Conservation (phyloP, 2,797 vertebrate genomes). For the Rhodeus uyekii region DNA sequence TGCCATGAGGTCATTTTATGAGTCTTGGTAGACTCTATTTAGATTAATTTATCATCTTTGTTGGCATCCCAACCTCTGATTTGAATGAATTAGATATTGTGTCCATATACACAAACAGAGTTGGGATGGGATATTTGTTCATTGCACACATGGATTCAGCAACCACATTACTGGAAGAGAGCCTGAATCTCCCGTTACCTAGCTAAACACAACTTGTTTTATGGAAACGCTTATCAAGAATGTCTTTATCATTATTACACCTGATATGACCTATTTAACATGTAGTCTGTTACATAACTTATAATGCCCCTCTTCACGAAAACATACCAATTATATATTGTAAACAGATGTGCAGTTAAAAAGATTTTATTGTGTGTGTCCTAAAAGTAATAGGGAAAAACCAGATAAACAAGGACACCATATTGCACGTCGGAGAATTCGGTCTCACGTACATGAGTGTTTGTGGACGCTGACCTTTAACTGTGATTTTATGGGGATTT, state of each 20-base stretch:
- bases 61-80: background rate
- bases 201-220: conserved; percentile 15
- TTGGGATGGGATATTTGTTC: background rate
- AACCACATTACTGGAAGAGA: conserved; percentile 8
- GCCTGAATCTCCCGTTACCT: background rate
- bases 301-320: conserved; percentile 31
- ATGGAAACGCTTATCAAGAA: conserved; percentile 40
- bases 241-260: conserved; percentile 58
- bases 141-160: background rate
- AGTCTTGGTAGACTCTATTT: conserved; percentile 5
- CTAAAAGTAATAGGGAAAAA: background rate
- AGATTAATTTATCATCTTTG: background rate
- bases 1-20: conserved; percentile 27
- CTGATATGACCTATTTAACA: conserved; percentile 45
- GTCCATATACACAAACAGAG: background rate
- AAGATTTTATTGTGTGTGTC: background rate
- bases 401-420: background rate
- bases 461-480: conserved; percentile 27
- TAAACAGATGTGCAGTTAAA: conserved; percentile 16
- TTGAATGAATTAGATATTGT: conserved; percentile 2
- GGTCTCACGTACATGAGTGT: background rate
- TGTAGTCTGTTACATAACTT: conserved; percentile 53
- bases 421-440: background rate
- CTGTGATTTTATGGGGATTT: conserved; percentile 17
- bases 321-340: background rate